Conservation (phyloP, 2,888 invertebrate species). For the Acanthacorydalis orientalis region DNA sequence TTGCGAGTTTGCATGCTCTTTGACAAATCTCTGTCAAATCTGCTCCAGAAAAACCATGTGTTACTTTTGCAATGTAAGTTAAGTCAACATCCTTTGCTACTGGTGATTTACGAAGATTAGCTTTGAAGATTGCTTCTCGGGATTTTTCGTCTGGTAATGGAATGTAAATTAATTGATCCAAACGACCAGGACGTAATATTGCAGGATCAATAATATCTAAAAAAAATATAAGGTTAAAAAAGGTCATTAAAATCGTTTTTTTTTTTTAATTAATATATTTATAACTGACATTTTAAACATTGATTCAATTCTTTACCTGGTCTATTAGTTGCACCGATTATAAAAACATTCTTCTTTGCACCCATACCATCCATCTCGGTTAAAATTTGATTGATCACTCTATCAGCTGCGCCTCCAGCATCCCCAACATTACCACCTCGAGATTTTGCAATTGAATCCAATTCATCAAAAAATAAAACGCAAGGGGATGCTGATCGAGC, state of each 20-base stretch:
- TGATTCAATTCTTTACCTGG: conserved; percentile 29
- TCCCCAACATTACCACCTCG: conserved; percentile 95
- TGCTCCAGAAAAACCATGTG: conserved; percentile 95
- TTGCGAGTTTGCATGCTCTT: conserved; percentile 96
- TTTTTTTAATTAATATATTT: background rate
- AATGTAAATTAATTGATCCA: conserved; percentile 99
- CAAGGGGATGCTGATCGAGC: conserved; percentile 98
- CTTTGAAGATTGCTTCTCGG: conserved; percentile 87
- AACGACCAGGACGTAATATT: conserved; percentile 91
- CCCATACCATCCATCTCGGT: conserved; percentile 99
- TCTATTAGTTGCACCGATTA: conserved; percentile 90
- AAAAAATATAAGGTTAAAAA: background rate
- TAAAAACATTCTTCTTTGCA: conserved; percentile 98
- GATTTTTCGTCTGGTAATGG: conserved; percentile 98
- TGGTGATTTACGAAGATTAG: conserved; percentile 91
- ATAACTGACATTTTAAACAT: background rate
- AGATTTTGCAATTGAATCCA: conserved; percentile 98
- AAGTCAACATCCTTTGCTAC: conserved; percentile 91
- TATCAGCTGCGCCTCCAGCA: conserved; percentile 95
- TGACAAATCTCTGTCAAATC: conserved; percentile 99
- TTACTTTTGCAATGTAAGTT: conserved; percentile 70
- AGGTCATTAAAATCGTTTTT: background rate
- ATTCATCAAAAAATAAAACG: conserved; percentile 97
- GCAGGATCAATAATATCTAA: conserved; percentile 98
- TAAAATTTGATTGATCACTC: conserved; percentile 98